A percentile compares a stretch with the other conserved stretches of the same genome.
These are phyloP conservation scores for Oligia fasciuncula DNA, from an alignment of 2,888 invertebrate genomes.

Conservation along the genomic window DNA sequence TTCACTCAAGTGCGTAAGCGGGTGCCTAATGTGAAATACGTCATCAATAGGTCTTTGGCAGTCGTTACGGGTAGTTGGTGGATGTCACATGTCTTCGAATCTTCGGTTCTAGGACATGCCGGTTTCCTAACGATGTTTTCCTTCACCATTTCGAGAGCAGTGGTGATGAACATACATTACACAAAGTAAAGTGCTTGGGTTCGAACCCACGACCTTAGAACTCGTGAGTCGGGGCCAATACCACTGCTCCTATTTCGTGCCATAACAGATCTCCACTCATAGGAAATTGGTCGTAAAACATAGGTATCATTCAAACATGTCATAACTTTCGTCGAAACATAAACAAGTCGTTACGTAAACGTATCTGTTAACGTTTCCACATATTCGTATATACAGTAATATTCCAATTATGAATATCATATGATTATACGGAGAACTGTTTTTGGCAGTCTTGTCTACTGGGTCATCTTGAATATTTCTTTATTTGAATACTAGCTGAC, in stretches of 20 bases:
- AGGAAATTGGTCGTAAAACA: constrained; percentile 41
- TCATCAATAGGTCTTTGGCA: too few relatives aligned
- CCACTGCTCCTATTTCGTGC: background rate
- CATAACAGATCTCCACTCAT: constrained; percentile 8
- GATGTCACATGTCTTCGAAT: too few relatives aligned
- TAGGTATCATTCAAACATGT: constrained; percentile 19
- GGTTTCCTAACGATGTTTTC: too few relatives aligned
- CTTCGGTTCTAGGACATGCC: too few relatives aligned
- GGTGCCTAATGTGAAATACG: too few relatives aligned
- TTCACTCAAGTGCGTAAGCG: too few relatives aligned
- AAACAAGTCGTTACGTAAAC: constrained; percentile 50
- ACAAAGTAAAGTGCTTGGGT: too few relatives aligned
- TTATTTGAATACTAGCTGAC: background rate
- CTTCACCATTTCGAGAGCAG: too few relatives aligned
- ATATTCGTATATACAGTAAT: background rate
- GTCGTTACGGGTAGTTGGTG: too few relatives aligned
- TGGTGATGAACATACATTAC: too few relatives aligned
- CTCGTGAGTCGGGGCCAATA: background rate
- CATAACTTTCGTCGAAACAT: constrained; percentile 42
- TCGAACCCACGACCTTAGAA: background rate
- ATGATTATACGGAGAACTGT: background rate
- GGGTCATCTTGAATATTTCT: constrained; percentile 3
- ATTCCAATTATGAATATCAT: constrained; percentile 25
- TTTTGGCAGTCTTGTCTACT: background rate
- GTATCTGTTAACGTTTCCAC: constrained; percentile 27